These are phyloP conservation scores for Melipona beecheii DNA, from an alignment of 2,888 invertebrate genomes.

Conservation along the genomic window DNA sequence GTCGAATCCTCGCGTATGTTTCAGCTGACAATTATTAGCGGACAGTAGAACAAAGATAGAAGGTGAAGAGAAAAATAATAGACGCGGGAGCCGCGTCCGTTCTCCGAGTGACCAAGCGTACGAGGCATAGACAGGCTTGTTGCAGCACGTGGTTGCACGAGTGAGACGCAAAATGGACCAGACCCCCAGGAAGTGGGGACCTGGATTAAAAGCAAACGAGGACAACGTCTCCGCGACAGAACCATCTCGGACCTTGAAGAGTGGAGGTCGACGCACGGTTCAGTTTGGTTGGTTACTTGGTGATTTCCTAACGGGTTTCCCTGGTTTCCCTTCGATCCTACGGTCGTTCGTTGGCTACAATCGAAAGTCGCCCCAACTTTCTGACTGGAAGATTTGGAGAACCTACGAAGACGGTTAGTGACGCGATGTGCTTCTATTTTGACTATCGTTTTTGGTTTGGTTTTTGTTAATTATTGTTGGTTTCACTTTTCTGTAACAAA, in stretches of 20 bases:
- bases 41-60: slow-evolving; percentile 32
- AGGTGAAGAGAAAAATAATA: slow-evolving; percentile 25
- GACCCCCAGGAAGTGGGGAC: slow-evolving; percentile 81
- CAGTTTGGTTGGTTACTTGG: background rate
- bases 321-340: slow-evolving; percentile 19
- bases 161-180: slow-evolving; percentile 83
- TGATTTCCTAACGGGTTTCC: slow-evolving; percentile 30
- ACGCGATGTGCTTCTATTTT: slow-evolving; percentile 21
- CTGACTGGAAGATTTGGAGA: slow-evolving; percentile 24
- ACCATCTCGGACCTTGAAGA: slow-evolving; percentile 83
- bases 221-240: slow-evolving; percentile 83
- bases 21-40: slow-evolving; percentile 54
- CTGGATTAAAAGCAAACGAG: slow-evolving; percentile 84
- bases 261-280: slow-evolving; percentile 73
- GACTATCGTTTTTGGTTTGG: background rate
- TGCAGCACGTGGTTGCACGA: slow-evolving; percentile 50
- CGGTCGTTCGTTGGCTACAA: slow-evolving; percentile 59
- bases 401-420: slow-evolving; percentile 65
- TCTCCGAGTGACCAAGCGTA: slow-evolving; percentile 63
- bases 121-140: slow-evolving; percentile 29
- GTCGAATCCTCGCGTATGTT: slow-evolving; percentile 34
- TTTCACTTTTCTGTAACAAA: background rate
- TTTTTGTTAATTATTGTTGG: background rate
- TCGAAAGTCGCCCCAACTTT: slow-evolving; percentile 45
- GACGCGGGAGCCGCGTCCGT: slow-evolving; percentile 49